Evolutionary conservation across 1,140 invertebrate genomes (phyloP).

Genomic region (Drosophila cardini): DNA sequence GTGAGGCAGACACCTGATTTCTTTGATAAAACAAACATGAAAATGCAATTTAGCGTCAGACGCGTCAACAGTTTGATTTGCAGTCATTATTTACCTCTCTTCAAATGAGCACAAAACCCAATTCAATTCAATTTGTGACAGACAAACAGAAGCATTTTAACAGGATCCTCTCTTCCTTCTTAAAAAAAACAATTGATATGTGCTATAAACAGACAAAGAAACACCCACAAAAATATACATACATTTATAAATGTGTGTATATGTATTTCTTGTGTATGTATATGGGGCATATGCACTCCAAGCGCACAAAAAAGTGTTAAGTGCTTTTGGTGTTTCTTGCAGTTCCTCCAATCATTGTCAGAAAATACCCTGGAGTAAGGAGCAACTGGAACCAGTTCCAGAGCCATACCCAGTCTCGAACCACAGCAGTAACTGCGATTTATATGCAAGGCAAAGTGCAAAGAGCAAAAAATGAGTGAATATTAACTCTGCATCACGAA

Average conservation of each 20-base stretch:
- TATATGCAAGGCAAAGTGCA: conserved; percentile 70
- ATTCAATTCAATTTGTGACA: conserved; percentile 73
- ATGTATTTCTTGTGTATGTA: conserved; percentile 24
- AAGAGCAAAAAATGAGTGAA: conserved; percentile 35
- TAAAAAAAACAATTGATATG: conserved; percentile 62
- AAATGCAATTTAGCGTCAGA: conserved; percentile 55
- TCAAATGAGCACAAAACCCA: conserved; percentile 33
- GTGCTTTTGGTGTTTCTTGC: conserved; percentile 74
- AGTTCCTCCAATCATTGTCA: conserved; percentile 74
- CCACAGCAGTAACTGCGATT: conserved; percentile 56
- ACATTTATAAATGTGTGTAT: conserved; percentile 26
- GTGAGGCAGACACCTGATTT: conserved; percentile 4
- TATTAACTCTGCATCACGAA: too few species aligned
- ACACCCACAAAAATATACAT: conserved; percentile 2
- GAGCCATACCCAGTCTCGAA: conserved; percentile 17
- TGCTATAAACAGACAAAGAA: conserved; percentile 9
- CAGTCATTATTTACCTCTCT: conserved; percentile 65
- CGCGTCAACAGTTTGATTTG: conserved; percentile 59
- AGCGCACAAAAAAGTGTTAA: conserved; percentile 69
- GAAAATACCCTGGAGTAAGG: conserved; percentile 64
- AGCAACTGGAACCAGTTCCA: conserved; percentile 15
- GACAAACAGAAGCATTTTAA: conserved; percentile 68
- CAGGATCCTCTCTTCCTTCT: conserved; percentile 31
- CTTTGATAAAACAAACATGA: conserved; percentile 53
- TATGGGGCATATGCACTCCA: neutral